A percentile compares a stretch with the other conserved stretches of the same genome.
phyloP scores from a whole-genome alignment of 2,113 vertebrate genomes.

The Glaucidium brasilianum region DNA sequence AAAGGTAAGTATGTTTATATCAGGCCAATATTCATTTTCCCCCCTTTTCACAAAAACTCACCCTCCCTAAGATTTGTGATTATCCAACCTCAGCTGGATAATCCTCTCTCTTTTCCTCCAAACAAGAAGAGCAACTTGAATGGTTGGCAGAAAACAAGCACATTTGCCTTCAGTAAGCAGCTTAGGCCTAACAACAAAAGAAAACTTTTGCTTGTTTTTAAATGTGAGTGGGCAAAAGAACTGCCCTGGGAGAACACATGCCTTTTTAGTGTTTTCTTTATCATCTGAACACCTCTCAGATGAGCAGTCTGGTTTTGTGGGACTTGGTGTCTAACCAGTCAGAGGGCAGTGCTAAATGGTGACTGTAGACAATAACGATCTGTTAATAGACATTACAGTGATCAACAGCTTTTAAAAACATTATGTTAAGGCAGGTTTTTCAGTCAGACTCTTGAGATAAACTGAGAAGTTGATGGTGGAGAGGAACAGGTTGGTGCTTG shows the following conservation, averaged over 20 bases:
- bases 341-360: background rate
- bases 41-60: background rate
- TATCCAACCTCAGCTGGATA: background rate
- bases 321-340: background rate
- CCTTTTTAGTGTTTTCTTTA: background rate
- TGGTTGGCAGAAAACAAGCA: background rate
- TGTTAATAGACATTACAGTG: background rate
- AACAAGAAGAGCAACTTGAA: background rate
- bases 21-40: background rate
- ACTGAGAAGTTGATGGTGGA: background rate
- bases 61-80: background rate
- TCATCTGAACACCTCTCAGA: background rate
- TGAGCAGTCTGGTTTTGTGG: background rate
- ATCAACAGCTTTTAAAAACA: background rate
- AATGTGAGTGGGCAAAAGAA: conserved; percentile 62
- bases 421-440: background rate
- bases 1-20: background rate
- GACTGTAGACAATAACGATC: background rate
- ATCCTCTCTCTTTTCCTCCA: background rate
- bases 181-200: conserved; percentile 47
- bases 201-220: conserved; percentile 54
- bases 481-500: background rate
- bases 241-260: conserved; percentile 17
- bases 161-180: conserved; percentile 40
- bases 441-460: background rate